Base-by-base conservation (phyloP, 53 echinoderm and acorn worm species). In the Holothuria leucospilota region DNA sequence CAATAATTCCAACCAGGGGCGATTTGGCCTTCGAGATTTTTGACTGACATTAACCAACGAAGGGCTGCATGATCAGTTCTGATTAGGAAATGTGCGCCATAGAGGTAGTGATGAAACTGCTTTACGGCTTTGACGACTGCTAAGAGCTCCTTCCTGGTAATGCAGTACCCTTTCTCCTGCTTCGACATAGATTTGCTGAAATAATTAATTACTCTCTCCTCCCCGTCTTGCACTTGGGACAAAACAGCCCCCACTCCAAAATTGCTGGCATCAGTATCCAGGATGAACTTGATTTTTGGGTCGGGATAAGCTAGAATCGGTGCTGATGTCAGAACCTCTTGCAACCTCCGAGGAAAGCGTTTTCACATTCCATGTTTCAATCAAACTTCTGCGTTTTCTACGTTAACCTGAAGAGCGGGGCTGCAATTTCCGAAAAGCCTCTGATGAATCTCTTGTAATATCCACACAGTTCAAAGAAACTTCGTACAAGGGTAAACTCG, bases 251-350 rank as follows among this genome's bases (percentile, higher is more conserved):
- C 91, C 12, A 91, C 65, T n/a, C 72, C 91, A 10, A 78, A 64
- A 29, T 91, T 81, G 53, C 87, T n/a, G n/a, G n/a, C n/a, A n/a
- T n/a, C n/a, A n/a, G n/a, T n/a, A n/a, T n/a, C n/a, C n/a, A n/a
- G n/a, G 51, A 91, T 84, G 68, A 84, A 87, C 23, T 39, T 56
- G 0, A n/a, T 23, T 4, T 72, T 25, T 13, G 77, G 77, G 40
- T 78, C 53, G 15, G 91, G 87, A 39, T 80, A 87, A n/a, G 91
- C 83, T 28, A 91, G 16, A 51, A 91, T 68, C 9, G 93, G 90
- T 25, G 84, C 84, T 15, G 82, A 49, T 23, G 39, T 65, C 67
- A 93, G 60, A n/a, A 85, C 85, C n/a, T 29, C 38, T 65, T 93
- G 90, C 56, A 93, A 60, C 29, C 77, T 26, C 34, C 68, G n/a